A percentile compares a stretch with the other conserved stretches of the same genome.
phyloP scores from a whole-genome alignment of 2,888 invertebrate genomes.

The Linnaemya tessellans region DNA sequence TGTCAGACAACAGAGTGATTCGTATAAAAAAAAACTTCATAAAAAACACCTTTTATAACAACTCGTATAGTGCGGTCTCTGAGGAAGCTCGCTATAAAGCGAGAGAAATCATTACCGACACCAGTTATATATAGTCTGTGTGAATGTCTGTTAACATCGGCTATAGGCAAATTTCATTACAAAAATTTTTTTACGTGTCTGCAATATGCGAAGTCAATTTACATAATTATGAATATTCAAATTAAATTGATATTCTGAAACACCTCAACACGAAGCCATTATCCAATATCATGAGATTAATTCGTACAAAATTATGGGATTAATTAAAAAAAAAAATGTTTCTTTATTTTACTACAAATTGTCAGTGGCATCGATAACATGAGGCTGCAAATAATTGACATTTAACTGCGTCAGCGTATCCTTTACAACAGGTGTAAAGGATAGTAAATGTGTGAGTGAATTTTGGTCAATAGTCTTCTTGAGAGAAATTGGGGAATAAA shows the following conservation, averaged over 20 bases:
- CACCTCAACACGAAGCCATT: neutral
- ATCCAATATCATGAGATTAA: neutral
- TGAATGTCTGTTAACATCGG: no score
- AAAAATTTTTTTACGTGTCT: slow-evolving; percentile 15
- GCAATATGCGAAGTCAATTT: neutral
- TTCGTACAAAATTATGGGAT: slow-evolving; percentile 23
- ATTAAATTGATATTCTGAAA: slow-evolving; percentile 1
- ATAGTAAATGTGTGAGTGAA: no score
- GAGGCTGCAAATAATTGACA: slow-evolving; percentile 9
- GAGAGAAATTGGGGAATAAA: no score
- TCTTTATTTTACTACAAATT: slow-evolving; percentile 22
- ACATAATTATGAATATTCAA: slow-evolving; percentile 37
- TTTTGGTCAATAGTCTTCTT: no score
- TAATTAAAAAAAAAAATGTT: slow-evolving; percentile 26
- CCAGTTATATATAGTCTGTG: no score
- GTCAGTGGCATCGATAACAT: slow-evolving; percentile 11
- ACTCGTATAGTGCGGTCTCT: no score
- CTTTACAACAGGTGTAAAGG: no score
- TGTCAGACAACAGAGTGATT: no score
- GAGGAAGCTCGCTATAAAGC: no score
- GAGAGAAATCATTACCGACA: no score
- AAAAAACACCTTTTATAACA: no score
- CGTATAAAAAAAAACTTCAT: no score
- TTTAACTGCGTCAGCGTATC: neutral
- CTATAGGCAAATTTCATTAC: neutral